Percentiles rank a stretch among this genome's conserved stretches.
Evolutionary conservation across 2,888 invertebrate species (phyloP).

Genomic region (Stenichneumon culpator): DNA sequence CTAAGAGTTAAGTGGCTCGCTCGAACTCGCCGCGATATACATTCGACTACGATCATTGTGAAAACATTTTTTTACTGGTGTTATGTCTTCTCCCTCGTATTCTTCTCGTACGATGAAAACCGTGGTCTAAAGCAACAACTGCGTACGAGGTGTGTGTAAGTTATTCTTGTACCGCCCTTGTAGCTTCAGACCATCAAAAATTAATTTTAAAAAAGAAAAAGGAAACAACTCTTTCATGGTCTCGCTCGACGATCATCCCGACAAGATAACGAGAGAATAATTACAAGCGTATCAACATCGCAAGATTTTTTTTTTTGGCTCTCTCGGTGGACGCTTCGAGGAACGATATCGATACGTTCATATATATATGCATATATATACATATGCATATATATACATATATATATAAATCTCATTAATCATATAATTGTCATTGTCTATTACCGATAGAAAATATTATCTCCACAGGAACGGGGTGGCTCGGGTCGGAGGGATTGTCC

Average conservation of each 20-base stretch:
- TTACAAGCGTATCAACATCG: conserved; percentile 55
- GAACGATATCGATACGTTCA: conserved; percentile 39
- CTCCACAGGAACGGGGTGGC: conserved; percentile 21
- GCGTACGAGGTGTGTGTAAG: not conserved
- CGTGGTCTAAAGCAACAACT: not conserved
- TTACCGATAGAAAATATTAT: conserved; percentile 59
- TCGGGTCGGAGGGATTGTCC: conserved; percentile 21
- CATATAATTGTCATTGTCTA: conserved; percentile 45
- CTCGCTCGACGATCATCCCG: conserved; percentile 38
- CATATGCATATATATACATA: too few species aligned
- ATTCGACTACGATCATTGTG: conserved; percentile 48
- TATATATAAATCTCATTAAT: conserved; percentile 42
- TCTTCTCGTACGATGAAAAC: not conserved
- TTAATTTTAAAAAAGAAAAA: conserved; percentile 12
- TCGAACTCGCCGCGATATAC: not conserved
- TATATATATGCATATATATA: conserved; percentile 2
- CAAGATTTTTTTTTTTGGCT: conserved; percentile 33
- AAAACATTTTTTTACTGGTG: conserved; percentile 60
- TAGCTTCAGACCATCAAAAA: not conserved
- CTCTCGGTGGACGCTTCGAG: conserved; percentile 51
- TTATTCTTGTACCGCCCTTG: not conserved
- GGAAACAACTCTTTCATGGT: conserved; percentile 6
- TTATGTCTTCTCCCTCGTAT: conserved; percentile 53
- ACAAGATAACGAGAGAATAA: conserved; percentile 47
- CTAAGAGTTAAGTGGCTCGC: conserved; percentile 32